A percentile compares a stretch with the other conserved stretches of the same genome.
These are phyloP conservation scores for Ptyas mucosa DNA, from an alignment of 2,113 vertebrate genomes.

Conservation along the genomic window DNA sequence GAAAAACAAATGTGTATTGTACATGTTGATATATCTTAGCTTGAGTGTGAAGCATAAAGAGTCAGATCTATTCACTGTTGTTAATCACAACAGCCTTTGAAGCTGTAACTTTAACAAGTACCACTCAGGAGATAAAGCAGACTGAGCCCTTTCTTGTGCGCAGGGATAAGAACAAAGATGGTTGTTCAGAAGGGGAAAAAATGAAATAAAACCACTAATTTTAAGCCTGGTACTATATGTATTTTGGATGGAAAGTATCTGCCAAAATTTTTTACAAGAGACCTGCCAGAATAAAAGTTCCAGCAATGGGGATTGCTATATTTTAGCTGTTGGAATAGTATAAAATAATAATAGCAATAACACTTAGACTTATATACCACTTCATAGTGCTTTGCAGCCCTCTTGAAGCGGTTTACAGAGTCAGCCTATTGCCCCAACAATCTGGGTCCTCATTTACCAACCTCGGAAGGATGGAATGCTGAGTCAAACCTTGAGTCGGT, in stretches of 20 bases:
- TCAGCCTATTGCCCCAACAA: no score
- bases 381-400: no score
- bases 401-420: no score
- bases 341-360: not conserved
- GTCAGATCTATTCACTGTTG: not conserved
- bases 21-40: not conserved
- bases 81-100: slow-evolving; percentile 7
- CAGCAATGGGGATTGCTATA: not conserved
- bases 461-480: no score
- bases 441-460: no score
- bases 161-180: not conserved
- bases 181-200: not conserved
- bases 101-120: not conserved
- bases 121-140: not conserved
- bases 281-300: not conserved
- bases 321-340: not conserved
- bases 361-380: no score
- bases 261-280: not conserved
- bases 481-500: no score
- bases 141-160: not conserved
- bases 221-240: not conserved
- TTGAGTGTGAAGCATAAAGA: not conserved
- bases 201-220: slow-evolving; percentile 8
- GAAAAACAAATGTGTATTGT: not conserved
- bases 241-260: slow-evolving; percentile 1